A percentile compares a stretch with the other conserved stretches of the same genome.
These are phyloP conservation scores for Pipa parva DNA, from an alignment of 2,113 vertebrate genomes.

Conservation along the genomic window DNA sequence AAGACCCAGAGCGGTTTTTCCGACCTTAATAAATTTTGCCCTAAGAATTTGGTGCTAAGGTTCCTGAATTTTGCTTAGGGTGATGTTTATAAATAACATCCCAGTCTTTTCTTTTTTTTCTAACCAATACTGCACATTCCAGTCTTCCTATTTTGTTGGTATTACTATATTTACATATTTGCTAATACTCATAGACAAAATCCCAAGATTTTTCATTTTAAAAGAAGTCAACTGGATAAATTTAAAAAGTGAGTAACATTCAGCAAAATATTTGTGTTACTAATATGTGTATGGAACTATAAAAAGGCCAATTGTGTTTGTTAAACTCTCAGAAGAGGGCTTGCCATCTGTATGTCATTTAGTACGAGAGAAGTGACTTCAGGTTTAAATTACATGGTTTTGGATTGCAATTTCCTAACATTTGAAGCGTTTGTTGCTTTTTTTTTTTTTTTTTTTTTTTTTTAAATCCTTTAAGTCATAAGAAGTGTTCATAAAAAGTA, in stretches of 20 bases:
- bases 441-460: constrained; percentile 43
- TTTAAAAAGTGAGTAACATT: constrained; percentile 60
- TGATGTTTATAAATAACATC: too few species aligned
- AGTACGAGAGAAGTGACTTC: constrained; percentile 74
- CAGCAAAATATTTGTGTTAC: constrained; percentile 57
- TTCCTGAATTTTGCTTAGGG: constrained; percentile 50
- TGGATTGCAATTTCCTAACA: constrained; percentile 84
- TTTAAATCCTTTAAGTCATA: constrained; percentile 65
- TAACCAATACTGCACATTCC: neutral
- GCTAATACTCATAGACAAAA: neutral
- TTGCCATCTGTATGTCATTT: constrained; percentile 86
- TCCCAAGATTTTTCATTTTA: constrained; percentile 44
- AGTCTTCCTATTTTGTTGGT: neutral
- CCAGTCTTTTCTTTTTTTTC: neutral
- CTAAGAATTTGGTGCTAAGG: too few species aligned
- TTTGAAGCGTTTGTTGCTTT: constrained; percentile 75
- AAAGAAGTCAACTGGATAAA: constrained; percentile 56
- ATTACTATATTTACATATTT: too few species aligned
- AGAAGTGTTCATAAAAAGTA: constrained; percentile 76
- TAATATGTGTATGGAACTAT: constrained; percentile 57
- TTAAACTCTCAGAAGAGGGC: constrained; percentile 61
- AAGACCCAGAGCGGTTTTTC: too few species aligned
- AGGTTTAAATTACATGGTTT: constrained; percentile 87
- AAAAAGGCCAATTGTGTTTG: constrained; percentile 75
- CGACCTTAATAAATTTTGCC: too few species aligned